Base-by-base conservation (phyloP, 2,113 vertebrate species). In the Varanus komodoensis region DNA sequence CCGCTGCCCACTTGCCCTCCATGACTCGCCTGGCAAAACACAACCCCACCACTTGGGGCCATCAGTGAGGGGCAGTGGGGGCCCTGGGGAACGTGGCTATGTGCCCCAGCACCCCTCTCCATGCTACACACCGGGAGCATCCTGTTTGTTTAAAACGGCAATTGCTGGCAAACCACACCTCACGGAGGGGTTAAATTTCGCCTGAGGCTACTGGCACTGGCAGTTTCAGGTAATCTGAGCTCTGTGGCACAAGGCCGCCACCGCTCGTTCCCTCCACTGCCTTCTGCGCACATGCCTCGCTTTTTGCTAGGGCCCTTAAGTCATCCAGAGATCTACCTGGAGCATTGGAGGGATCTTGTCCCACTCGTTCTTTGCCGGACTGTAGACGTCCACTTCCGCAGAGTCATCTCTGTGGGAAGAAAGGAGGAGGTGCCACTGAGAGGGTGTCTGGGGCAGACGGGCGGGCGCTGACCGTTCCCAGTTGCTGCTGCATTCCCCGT, bases 291-390 rank as follows among this genome's bases (percentile, higher is more conserved):
- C 29, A 4, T 27, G 12, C 52, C 6, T 14, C 79, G n/a, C 1
- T n/a, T n/a, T 17, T 32, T 7, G 25, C 5, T 11, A 38, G 2
- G 25, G 25, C 3, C n/a, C 57, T 25, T 38, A 6, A 83, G 61
- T 12, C 6, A 52, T 32, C 23, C 2, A 11, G 57, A 67, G 50
- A 44, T 3, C 93, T 64, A 99, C 99, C 98, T 99, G 99, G 81
- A 98, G 99, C 99, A 99, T 99, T 0, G 98, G 96, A 0, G 97
- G 98, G 86, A 99, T 98, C 95, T 99, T 99, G 93, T 98, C 98
- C 99, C 99, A 99, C 75, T 98, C 97, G 0, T 99, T 99, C 97
- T 98, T 99, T 0, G 94, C 95, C 6, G 99, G 99, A 92, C 98
- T 98, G 87, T 98, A 99, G 89, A 98, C 98, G 3, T 99, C 99